Evolutionary conservation across 2,888 invertebrate species (phyloP).

Genomic region (Tachina lurida): DNA sequence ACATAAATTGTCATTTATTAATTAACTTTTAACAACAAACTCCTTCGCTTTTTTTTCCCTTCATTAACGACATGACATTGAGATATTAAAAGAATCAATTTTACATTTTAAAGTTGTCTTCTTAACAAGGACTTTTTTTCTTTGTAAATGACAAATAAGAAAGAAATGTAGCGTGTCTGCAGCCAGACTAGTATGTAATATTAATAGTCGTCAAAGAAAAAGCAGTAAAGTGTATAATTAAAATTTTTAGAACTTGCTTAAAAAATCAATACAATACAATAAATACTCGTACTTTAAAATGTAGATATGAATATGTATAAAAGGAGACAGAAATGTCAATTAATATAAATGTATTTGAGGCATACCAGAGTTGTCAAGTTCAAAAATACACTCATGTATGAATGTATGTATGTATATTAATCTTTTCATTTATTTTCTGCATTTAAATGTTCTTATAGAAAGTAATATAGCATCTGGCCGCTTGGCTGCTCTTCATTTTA

Average conservation of each 20-base stretch:
- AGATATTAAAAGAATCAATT: slow-evolving; percentile 52
- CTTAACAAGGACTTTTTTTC: slow-evolving; percentile 24
- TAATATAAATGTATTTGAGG: slow-evolving; percentile 28
- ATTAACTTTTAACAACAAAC: slow-evolving; percentile 56
- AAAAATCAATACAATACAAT: slow-evolving; percentile 29
- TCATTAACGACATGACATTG: slow-evolving; percentile 62
- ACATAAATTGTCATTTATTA: slow-evolving; percentile 46
- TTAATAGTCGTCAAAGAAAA: slow-evolving; percentile 1
- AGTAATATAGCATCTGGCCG: slow-evolving; percentile 59
- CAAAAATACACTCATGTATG: background rate
- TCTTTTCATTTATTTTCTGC: slow-evolving; percentile 1
- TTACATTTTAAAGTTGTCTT: slow-evolving; percentile 1
- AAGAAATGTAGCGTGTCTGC: slow-evolving; percentile 23
- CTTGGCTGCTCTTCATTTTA: background rate
- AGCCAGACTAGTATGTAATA: slow-evolving; percentile 11
- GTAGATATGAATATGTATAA: background rate
- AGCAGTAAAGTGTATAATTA: slow-evolving; percentile 43
- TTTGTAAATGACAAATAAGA: slow-evolving; percentile 9
- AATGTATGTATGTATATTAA: no score
- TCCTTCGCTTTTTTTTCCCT: slow-evolving; percentile 2
- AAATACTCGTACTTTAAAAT: background rate
- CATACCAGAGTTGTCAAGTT: background rate
- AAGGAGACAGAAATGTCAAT: slow-evolving; percentile 44
- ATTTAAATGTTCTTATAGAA: slow-evolving; percentile 44
- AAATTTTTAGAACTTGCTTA: slow-evolving; percentile 22